These are phyloP conservation scores for mouse (Mus musculus) DNA, from an alignment of 2,113 vertebrate species.

Conservation along the genomic window DNA sequence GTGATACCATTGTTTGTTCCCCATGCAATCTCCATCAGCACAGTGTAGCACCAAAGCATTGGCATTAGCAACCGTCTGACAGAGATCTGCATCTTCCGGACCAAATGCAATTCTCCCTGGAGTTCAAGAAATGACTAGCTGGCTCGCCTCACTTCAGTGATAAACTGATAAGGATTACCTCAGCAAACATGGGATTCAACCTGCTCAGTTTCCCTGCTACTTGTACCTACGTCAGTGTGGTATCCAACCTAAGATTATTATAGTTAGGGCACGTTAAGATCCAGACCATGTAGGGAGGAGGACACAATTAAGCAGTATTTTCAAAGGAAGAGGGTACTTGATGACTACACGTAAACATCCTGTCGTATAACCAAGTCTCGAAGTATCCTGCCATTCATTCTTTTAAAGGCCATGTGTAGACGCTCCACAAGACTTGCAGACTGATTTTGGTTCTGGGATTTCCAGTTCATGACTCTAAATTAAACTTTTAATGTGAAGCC, in stretches of 20 bases:
- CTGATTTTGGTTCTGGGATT: constrained; percentile 35
- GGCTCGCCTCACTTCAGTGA: not conserved
- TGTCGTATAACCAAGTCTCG: not conserved
- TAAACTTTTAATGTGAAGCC: constrained; percentile 47
- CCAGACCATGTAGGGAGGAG: not conserved
- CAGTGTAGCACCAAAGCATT: constrained; percentile 56
- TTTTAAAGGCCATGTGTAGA: constrained; percentile 11
- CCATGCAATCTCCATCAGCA: constrained; percentile 62
- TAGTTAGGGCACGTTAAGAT: not conserved
- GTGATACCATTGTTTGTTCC: constrained; percentile 64
- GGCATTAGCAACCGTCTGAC: constrained; percentile 43
- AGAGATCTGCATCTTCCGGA: constrained; percentile 53
- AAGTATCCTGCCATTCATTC: not conserved
- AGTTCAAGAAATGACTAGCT: constrained; percentile 15
- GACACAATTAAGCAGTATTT: not conserved
- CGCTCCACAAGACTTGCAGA: not conserved
- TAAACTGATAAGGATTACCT: constrained; percentile 34
- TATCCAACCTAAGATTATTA: not conserved
- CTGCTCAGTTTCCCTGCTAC: not conserved
- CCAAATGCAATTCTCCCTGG: not conserved
- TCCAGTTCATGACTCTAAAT: constrained; percentile 17
- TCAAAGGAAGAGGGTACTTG: not conserved
- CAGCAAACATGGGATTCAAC: not conserved
- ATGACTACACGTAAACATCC: not conserved
- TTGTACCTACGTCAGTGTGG: not conserved